A percentile compares a stretch with the other conserved stretches of the same genome.
Evolutionary conservation across 2,113 vertebrate species (phyloP).

Genomic region (Gorsachius goisagi): DNA sequence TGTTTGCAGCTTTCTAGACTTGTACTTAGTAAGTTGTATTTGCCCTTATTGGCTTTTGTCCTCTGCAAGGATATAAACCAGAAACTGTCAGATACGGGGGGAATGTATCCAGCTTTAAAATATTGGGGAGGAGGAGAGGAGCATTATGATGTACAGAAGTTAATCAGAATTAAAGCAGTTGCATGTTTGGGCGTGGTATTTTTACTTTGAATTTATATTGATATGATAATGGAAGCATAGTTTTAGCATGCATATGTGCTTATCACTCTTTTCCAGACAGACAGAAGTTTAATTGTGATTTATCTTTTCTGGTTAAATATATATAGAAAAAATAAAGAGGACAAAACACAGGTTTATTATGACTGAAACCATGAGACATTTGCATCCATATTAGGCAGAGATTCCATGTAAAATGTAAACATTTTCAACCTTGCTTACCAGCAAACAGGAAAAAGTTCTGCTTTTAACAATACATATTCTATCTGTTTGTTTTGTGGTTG

Average conservation of each 20-base stretch:
- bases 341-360: not conserved
- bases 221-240: not conserved
- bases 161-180: not conserved
- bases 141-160: not conserved
- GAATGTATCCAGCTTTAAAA: not conserved
- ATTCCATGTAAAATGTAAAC: not conserved
- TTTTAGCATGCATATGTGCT: not conserved
- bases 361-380: not conserved
- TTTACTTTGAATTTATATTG: not conserved
- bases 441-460: not conserved
- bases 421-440: not conserved
- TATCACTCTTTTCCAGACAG: not conserved
- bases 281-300: not conserved
- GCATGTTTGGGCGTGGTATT: not conserved
- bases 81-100: not conserved
- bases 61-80: not conserved
- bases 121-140: not conserved
- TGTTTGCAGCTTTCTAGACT: not conserved
- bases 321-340: not conserved
- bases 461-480: not conserved
- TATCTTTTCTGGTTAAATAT: not conserved
- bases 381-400: not conserved
- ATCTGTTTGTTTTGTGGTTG: not conserved
- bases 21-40: not conserved
- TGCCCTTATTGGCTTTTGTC: not conserved